Conservation (phyloP, 1,140 invertebrate genomes). For the Triops longicaudatus region DNA sequence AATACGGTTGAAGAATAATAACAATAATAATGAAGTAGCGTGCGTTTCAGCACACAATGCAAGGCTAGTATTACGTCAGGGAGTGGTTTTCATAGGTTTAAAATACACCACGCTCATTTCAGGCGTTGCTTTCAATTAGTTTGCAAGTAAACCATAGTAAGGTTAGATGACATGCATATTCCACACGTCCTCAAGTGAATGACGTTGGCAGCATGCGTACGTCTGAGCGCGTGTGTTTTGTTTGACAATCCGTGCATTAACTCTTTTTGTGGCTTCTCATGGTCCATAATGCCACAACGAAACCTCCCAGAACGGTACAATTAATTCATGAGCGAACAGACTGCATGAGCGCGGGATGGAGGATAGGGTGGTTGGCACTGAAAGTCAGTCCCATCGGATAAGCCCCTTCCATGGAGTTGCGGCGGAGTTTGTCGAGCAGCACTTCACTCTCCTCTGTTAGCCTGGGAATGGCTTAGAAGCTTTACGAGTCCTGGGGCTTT, state of each 20-base stretch:
- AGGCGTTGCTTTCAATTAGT: too few relatives aligned
- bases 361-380: neutral
- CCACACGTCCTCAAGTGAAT: neutral
- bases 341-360: neutral
- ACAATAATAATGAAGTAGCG: too few relatives aligned
- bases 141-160: too few relatives aligned
- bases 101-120: too few relatives aligned
- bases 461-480: slow-evolving; percentile 1
- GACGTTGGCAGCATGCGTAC: neutral
- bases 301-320: neutral
- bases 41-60: too few relatives aligned
- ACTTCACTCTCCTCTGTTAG: neutral
- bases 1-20: too few relatives aligned
- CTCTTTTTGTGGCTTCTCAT: neutral
- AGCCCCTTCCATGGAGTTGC: neutral
- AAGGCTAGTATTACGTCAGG: too few relatives aligned
- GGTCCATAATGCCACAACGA: neutral
- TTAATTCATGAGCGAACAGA: neutral
- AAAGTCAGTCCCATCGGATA: slow-evolving; percentile 11
- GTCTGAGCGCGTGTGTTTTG: neutral
- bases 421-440: slow-evolving; percentile 9
- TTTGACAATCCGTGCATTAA: neutral
- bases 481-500: slow-evolving; percentile 1
- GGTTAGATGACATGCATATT: neutral
- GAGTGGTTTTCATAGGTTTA: too few relatives aligned